phyloP scores from a whole-genome alignment of 2,113 vertebrate species.

The Charadrius vociferus region DNA sequence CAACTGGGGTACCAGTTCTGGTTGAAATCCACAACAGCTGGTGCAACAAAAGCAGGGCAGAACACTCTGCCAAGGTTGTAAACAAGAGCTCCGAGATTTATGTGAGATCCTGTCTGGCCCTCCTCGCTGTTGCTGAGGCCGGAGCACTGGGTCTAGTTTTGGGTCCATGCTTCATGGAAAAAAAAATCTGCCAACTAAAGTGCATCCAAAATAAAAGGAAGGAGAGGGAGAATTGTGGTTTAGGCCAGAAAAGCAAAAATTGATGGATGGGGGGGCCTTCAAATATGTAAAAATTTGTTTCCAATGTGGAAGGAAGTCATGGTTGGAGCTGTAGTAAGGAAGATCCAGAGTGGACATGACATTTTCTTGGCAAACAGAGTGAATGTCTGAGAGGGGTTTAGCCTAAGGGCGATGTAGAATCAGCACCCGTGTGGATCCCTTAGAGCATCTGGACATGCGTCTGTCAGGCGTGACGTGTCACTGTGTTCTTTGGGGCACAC shows the following conservation, averaged over 20 bases:
- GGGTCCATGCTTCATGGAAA: accelerated
- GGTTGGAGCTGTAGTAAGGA: not conserved
- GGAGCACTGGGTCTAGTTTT: not conserved
- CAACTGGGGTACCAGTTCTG: not conserved
- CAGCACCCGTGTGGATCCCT: not conserved
- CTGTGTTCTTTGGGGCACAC: not conserved
- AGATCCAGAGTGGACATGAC: not conserved
- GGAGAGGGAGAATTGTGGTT: not conserved
- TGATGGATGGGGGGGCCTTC: accelerated
- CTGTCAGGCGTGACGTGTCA: accelerated
- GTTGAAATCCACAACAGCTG: not conserved
- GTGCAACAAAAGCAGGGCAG: not conserved
- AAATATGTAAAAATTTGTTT: not conserved
- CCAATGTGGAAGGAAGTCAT: not conserved
- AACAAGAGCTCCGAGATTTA: not conserved
- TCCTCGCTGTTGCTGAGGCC: not conserved
- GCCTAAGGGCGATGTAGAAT: not conserved
- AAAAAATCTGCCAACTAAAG: not conserved
- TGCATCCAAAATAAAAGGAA: not conserved
- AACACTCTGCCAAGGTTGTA: not conserved
- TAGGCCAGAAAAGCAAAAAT: not conserved
- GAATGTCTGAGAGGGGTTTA: not conserved
- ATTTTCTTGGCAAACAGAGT: not conserved
- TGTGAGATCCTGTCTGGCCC: not conserved
- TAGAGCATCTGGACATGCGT: not conserved